Evolutionary conservation across 2,113 vertebrate genomes (phyloP).

Genomic region (Trogon surrucura): DNA sequence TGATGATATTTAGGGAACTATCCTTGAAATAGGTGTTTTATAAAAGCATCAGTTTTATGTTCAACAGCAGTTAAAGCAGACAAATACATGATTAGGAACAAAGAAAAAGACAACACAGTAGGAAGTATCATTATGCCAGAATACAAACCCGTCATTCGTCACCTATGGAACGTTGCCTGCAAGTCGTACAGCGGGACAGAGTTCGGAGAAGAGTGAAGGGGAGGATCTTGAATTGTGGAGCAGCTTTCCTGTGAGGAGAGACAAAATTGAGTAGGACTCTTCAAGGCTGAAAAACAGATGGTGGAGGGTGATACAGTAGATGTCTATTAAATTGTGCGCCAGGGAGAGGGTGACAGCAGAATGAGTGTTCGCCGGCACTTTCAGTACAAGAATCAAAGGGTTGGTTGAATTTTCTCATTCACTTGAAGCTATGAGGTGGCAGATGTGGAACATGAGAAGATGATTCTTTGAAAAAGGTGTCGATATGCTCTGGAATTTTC

Average conservation of each 20-base stretch:
- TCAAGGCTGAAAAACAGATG: slow-evolving; percentile 13
- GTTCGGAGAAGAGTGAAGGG: not conserved
- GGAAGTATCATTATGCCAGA: not conserved
- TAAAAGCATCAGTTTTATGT: not conserved
- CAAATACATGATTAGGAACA: not conserved
- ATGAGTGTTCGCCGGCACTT: not conserved
- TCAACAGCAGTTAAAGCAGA: not conserved
- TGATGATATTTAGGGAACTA: not conserved
- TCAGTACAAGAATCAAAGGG: not conserved
- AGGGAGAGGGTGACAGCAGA: not conserved
- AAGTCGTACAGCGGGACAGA: not conserved
- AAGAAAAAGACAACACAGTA: not conserved
- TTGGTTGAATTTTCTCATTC: not conserved
- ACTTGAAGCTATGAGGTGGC: not conserved
- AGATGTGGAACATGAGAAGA: not conserved
- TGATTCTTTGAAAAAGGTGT: not conserved
- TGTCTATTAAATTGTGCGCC: not conserved
- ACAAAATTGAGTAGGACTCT: slow-evolving; percentile 12
- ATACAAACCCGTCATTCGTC: fast-evolving
- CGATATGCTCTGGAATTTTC: not conserved
- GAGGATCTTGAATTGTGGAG: not conserved
- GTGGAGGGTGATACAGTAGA: not conserved
- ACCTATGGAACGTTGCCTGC: not conserved
- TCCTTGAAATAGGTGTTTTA: not conserved
- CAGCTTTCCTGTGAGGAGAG: slow-evolving; percentile 5